Conservation (phyloP, 2,888 invertebrate genomes). For the Orthosia gothica region DNA sequence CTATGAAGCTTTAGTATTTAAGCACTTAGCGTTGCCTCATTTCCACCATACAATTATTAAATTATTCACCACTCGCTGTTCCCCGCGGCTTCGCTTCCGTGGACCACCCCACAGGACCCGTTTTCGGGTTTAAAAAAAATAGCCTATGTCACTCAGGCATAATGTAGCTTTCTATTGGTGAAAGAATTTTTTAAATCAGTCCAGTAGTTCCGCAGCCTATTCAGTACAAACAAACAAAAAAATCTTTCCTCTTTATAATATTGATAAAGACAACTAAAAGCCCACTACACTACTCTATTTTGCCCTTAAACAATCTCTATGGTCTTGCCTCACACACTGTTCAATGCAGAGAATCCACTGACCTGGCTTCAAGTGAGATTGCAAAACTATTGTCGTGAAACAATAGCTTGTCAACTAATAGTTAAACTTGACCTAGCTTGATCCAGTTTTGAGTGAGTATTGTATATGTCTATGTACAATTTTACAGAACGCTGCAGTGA, state of each 20-base stretch:
- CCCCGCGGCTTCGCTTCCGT: too few relatives aligned
- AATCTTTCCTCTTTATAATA: too few relatives aligned
- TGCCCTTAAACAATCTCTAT: conserved; percentile 34
- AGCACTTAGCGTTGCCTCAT: neutral
- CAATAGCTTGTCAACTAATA: conserved; percentile 51
- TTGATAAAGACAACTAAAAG: too few relatives aligned
- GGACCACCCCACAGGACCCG: too few relatives aligned
- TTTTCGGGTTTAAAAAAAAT: too few relatives aligned
- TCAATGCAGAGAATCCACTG: conserved; percentile 31
- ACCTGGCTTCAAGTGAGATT: conserved; percentile 36
- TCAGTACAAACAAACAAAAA: too few relatives aligned
- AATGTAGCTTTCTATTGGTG: too few relatives aligned
- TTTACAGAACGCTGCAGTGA: conserved; percentile 5
- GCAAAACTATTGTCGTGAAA: conserved; percentile 41
- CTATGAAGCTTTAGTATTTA: too few relatives aligned
- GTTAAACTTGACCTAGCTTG: conserved; percentile 39
- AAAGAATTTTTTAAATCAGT: too few relatives aligned
- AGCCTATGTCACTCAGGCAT: too few relatives aligned
- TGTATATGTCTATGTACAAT: conserved; percentile 34
- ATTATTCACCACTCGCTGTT: too few relatives aligned
- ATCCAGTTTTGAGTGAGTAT: conserved; percentile 33
- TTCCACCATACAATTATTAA: neutral
- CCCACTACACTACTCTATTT: neutral
- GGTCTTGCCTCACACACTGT: conserved; percentile 26
- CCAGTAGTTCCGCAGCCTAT: too few relatives aligned